These are phyloP conservation scores for Corydoras maculifer DNA, from an alignment of 2,113 vertebrate genomes.

Conservation along the genomic window DNA sequence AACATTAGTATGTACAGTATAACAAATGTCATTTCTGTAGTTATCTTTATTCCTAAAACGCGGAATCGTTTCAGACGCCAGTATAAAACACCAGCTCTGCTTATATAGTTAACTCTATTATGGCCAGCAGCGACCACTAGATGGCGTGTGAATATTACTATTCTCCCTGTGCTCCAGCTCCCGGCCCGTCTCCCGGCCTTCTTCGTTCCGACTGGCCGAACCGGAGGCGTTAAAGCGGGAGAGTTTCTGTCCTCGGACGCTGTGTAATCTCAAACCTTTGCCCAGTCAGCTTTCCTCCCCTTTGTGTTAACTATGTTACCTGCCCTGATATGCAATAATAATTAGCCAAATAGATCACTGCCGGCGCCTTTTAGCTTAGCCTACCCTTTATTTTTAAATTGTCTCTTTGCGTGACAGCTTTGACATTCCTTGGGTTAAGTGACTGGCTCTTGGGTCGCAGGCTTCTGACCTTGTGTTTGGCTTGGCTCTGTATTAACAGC, in stretches of 20 bases:
- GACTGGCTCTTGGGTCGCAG: slow-evolving; percentile 27
- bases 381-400: slow-evolving; percentile 34
- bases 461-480: slow-evolving; percentile 36
- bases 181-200: background rate
- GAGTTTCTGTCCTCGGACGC: slow-evolving; percentile 31
- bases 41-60: too few species aligned
- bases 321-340: slow-evolving; percentile 36
- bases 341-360: slow-evolving; percentile 35
- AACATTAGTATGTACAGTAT: too few species aligned
- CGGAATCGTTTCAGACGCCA: too few species aligned
- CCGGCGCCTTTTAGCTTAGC: slow-evolving; percentile 20
- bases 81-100: too few species aligned
- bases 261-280: slow-evolving; percentile 39
- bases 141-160: slow-evolving; percentile 23
- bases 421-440: slow-evolving; percentile 39
- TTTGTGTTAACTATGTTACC: slow-evolving; percentile 28
- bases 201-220: slow-evolving; percentile 14
- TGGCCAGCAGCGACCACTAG: slow-evolving; percentile 9
- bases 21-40: too few species aligned
- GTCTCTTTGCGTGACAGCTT: slow-evolving; percentile 34
- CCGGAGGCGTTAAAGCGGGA: slow-evolving; percentile 21
- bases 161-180: background rate
- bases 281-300: slow-evolving; percentile 29
- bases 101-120: background rate
- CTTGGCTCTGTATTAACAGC: slow-evolving; percentile 40